Evolutionary conservation across 2,113 vertebrate genomes (phyloP), one percentile per base, ranked within the genome.

Genomic region (Oryzias javanicus): DNA sequence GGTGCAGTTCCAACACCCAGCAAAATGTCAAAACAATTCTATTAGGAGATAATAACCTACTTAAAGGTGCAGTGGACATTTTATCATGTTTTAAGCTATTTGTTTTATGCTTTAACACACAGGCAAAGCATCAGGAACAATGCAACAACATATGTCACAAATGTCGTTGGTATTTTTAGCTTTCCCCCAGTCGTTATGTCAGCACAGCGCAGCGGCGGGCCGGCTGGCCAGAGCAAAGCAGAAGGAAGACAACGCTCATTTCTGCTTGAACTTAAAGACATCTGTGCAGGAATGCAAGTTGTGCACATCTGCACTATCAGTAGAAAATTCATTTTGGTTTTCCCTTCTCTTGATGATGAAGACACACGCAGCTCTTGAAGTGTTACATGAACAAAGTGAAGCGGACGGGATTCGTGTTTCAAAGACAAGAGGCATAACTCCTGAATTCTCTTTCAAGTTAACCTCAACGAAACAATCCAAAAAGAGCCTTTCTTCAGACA

Each of bases 151-250:
- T 72, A 66, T 80, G 66, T 74, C 70, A 73, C 49, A 76, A 59
- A 29, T 41, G 45, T 76, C 48, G 15, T 51, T 40, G 65, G 81
- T 91, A 91, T 91, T 91, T 90, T 88, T 91, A 90, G 89, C 74
- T 61, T 75, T 49, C 17, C 70, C 72, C 66, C 42, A 52, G 78
- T 82, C 79, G 81, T 78, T 86, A 84, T 74, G 82, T 83, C 79
- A 87, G 80, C 82, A 65, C 42, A 18, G 67, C 73, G 53, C 60
- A 62, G 77, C 60, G 67, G 67, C 64, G 51, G 55, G 65, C 67
- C 79, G 45, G 62, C 45, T 51, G 55, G 52, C 58, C 64, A 15
- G 60, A 58, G 64, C 1, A 60, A 80, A 73, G 64, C 3, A 56
- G 62, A 55, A 79, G 55, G 53, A 74, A 78, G 75, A 67, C 60